Evolutionary conservation across 2,888 invertebrate genomes (phyloP), one percentile per base, ranked within the genome.

Genomic region (Peribatodes rhomboidaria): DNA sequence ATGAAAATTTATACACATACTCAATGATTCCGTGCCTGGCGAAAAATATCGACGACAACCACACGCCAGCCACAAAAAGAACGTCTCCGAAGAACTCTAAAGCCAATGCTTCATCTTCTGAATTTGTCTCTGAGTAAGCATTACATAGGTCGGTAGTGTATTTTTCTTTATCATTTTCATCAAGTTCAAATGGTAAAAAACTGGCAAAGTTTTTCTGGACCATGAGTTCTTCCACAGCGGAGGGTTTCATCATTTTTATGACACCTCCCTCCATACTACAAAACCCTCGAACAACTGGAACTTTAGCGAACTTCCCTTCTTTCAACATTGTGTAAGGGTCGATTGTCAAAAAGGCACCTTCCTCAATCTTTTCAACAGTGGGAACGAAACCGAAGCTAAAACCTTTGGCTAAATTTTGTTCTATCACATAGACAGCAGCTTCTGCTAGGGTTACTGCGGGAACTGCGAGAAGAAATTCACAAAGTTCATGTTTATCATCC

Each of bases 241-340:
- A 62, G 1, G 79, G 74, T 58, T 81, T 82, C 27, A 79, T 66
- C 50, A 73, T 37, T 18, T 57, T 66, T 75, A 88, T 85, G 20
- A 88, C 73, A 11, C 87, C 76, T 1, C 94, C 94, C 75, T 94
- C 94, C 1, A 79, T 83, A 0, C 87, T 83, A 63, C 89, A 92
- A 68, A 93, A 93, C 14, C 94, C 94, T 81, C 89, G 87, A 16
- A 94, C 83, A 0, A 88, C 71, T 0, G 94, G 93, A 20, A 94
- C 88, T 20, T 82, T 77, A 8, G 82, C 74, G 50, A 87, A 84
- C 39, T 81, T 79, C n/a, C 86, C 86, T 54, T 84, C 75, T 65
- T 85, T 84, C 50, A 94, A 61, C 35, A 89, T 53, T 20, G 76
- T 89, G 72, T 77, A 94, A 68, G 73, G 95, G 85, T 35, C 65